phyloP scores from a whole-genome alignment of 2,797 vertebrate genomes.

The Hapalemur alaotrensis region DNA sequence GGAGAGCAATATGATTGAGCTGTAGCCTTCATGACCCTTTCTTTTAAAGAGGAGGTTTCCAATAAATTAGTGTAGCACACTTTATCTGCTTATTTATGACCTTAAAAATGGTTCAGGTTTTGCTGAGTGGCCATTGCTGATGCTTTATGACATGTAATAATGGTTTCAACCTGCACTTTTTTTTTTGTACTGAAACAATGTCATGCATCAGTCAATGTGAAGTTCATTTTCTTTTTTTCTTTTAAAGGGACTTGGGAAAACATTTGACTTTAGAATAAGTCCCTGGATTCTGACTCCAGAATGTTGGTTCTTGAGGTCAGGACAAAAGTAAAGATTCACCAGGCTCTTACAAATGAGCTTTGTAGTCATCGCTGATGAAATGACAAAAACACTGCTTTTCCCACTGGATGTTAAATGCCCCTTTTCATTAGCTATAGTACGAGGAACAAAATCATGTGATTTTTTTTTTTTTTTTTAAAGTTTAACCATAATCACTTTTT shows the following conservation, averaged over 20 bases:
- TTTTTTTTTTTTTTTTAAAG: neutral
- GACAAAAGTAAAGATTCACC: slow-evolving; percentile 17
- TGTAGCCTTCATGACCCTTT: neutral
- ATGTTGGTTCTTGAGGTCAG: slow-evolving; percentile 38
- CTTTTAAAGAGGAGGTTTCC: neutral
- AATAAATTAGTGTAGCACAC: neutral
- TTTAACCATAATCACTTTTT: slow-evolving; percentile 27
- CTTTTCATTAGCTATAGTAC: slow-evolving; percentile 56
- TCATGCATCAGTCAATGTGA: neutral
- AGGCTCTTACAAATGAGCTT: slow-evolving; percentile 53
- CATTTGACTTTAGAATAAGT: slow-evolving; percentile 10
- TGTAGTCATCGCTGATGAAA: slow-evolving; percentile 52
- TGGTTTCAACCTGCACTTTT: neutral
- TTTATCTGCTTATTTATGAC: slow-evolving; percentile 34
- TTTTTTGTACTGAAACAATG: neutral
- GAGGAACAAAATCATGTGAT: slow-evolving; percentile 57
- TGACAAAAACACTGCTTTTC: slow-evolving; percentile 44
- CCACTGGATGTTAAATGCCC: slow-evolving; percentile 30
- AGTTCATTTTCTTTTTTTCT: neutral
- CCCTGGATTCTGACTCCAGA: slow-evolving; percentile 21
- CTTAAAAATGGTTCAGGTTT: slow-evolving; percentile 28
- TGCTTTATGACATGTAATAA: slow-evolving; percentile 47
- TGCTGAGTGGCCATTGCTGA: slow-evolving; percentile 30
- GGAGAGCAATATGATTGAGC: neutral
- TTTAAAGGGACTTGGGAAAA: neutral